Conservation (phyloP, 2,797 vertebrate genomes). For the Tragopan temminckii region DNA sequence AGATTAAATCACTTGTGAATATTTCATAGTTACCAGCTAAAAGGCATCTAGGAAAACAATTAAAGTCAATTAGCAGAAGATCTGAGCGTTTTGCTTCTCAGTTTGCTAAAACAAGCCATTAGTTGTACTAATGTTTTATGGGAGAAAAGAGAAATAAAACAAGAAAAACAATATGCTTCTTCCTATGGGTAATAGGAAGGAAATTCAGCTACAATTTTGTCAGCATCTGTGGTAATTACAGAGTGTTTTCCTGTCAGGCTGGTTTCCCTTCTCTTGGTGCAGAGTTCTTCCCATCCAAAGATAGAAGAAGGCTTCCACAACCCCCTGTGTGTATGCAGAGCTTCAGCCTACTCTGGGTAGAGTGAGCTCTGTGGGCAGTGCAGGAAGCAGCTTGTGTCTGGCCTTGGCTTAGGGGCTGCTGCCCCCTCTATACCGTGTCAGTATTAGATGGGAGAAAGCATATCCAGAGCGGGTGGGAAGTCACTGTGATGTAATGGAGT, state of each 20-base stretch:
- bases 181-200: background rate
- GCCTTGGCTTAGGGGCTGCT: background rate
- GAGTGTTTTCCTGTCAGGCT: background rate
- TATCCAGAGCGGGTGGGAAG: background rate
- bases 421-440: too few relatives aligned
- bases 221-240: background rate
- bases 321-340: too few relatives aligned
- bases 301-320: background rate
- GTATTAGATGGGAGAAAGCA: background rate
- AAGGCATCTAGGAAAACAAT: constrained; percentile 38
- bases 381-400: background rate
- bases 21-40: constrained; percentile 41
- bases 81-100: background rate
- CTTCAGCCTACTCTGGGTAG: background rate
- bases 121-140: background rate
- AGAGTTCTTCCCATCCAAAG: background rate
- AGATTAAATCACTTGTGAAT: constrained; percentile 25
- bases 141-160: background rate
- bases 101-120: background rate
- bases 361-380: background rate
- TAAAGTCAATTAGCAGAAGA: constrained; percentile 34
- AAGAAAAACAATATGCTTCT: background rate
- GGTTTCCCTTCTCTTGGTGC: background rate
- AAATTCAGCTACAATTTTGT: background rate
- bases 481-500: background rate